phyloP scores from a whole-genome alignment of 2,797 vertebrate genomes.

The Sylvia borin region DNA sequence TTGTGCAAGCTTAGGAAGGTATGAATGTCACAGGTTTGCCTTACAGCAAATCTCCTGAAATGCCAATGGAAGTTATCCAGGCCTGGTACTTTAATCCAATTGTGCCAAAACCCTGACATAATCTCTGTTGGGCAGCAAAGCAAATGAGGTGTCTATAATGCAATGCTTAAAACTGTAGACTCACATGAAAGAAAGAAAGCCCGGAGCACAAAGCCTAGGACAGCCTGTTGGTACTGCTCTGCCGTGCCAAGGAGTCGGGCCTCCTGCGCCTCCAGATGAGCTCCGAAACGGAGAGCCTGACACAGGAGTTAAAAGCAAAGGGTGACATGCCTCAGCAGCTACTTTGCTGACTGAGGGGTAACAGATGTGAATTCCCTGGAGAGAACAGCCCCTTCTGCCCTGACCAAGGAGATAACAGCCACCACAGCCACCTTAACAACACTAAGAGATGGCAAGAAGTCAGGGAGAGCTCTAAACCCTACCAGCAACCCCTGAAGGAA shows the following conservation, averaged over 20 bases:
- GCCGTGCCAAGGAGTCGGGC: not conserved
- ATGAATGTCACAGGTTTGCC: conserved; percentile 66
- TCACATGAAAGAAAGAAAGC: not conserved
- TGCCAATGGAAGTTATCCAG: conserved; percentile 40
- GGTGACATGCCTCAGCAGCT: conserved; percentile 31
- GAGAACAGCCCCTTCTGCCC: conserved; percentile 17
- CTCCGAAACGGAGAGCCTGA: rapidly evolving
- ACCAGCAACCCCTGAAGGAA: not conserved
- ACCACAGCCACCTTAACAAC: not conserved
- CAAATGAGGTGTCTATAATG: conserved; percentile 57
- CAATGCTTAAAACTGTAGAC: not conserved
- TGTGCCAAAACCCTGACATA: not conserved
- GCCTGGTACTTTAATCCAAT: conserved; percentile 46
- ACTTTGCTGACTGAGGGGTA: conserved; percentile 47
- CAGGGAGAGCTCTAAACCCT: not conserved
- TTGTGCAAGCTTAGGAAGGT: conserved; percentile 50
- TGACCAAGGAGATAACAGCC: conserved; percentile 28
- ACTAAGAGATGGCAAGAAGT: not conserved
- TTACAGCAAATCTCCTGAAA: conserved; percentile 49
- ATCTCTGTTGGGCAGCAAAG: conserved; percentile 61
- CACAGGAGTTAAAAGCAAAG: conserved; percentile 5
- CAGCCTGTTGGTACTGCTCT: not conserved
- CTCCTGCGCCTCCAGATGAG: not conserved
- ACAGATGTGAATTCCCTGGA: conserved; percentile 24
- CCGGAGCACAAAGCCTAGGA: conserved; percentile 19